A percentile compares a stretch with the other conserved stretches of the same genome.
These are phyloP conservation scores for Escarpia spicata DNA, from an alignment of 2,888 invertebrate species.

Conservation along the genomic window DNA sequence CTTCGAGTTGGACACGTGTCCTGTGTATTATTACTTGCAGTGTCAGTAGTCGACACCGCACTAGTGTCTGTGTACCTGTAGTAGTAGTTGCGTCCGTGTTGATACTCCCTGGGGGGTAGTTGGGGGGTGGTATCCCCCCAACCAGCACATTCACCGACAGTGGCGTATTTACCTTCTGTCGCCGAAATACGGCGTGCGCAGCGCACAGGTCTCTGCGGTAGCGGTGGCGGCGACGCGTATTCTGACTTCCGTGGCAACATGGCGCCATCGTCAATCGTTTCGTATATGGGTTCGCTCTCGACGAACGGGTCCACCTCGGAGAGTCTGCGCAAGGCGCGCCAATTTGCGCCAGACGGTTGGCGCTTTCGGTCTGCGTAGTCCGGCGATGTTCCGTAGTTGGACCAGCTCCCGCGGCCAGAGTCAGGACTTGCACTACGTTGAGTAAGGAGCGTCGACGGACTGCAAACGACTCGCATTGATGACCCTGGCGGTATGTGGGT, in stretches of 20 bases:
- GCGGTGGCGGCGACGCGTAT: slow-evolving; percentile 9
- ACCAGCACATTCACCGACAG: neutral
- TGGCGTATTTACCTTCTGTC: neutral
- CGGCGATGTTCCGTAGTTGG: neutral
- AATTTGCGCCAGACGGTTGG: neutral
- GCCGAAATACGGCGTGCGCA: neutral
- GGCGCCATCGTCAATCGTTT: slow-evolving; percentile 6
- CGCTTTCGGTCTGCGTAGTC: neutral
- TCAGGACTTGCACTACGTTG: neutral
- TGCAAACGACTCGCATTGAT: neutral
- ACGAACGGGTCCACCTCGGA: neutral
- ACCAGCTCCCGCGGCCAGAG: neutral
- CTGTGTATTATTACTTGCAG: neutral
- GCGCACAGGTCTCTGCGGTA: neutral
- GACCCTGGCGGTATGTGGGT: neutral
- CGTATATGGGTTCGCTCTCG: slow-evolving; percentile 2
- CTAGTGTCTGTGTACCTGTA: neutral
- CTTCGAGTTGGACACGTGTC: neutral
- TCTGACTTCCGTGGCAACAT: neutral
- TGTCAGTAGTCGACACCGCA: neutral
- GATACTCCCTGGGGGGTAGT: neutral
- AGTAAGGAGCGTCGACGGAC: neutral
- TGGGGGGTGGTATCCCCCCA: neutral
- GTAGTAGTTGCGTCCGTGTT: neutral
- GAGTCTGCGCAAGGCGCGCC: neutral